Conservation (phyloP, 2,797 vertebrate genomes). For the Cephalopachus bancanus region DNA sequence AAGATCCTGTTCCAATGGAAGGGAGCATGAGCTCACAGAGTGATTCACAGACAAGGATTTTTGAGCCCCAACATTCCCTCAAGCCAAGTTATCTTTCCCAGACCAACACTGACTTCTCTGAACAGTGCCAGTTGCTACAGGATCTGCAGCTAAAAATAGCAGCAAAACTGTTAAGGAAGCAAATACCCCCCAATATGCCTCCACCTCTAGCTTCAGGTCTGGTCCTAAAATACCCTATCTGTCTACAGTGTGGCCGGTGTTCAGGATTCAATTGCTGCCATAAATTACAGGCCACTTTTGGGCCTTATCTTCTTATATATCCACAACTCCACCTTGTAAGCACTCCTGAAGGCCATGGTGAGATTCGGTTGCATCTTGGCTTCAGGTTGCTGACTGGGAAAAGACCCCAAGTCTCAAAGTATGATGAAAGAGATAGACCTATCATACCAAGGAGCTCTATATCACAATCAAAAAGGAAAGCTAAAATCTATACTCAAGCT, state of each 20-base stretch:
- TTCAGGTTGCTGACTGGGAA: slow-evolving; percentile 76
- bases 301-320: slow-evolving; percentile 79
- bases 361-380: slow-evolving; percentile 72
- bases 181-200: slow-evolving; percentile 75
- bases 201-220: slow-evolving; percentile 75
- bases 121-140: slow-evolving; percentile 67
- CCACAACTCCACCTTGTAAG: slow-evolving; percentile 76
- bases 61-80: slow-evolving; percentile 42
- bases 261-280: slow-evolving; percentile 74
- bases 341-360: slow-evolving; percentile 76
- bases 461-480: slow-evolving; percentile 57
- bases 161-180: slow-evolving; percentile 77
- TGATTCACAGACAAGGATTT: slow-evolving; percentile 47
- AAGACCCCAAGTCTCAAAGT: slow-evolving; percentile 72
- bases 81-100: slow-evolving; percentile 61
- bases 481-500: slow-evolving; percentile 12
- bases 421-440: slow-evolving; percentile 43
- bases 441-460: not conserved
- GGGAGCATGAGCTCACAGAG: slow-evolving; percentile 57
- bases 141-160: slow-evolving; percentile 80
- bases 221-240: slow-evolving; percentile 81
- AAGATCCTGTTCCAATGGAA: slow-evolving; percentile 50
- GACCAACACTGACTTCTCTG: slow-evolving; percentile 42
- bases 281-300: slow-evolving; percentile 63
- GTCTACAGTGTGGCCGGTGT: slow-evolving; percentile 80